phyloP scores from a whole-genome alignment of 1,140 invertebrate species.

The Ceratoteleas bidentatus region DNA sequence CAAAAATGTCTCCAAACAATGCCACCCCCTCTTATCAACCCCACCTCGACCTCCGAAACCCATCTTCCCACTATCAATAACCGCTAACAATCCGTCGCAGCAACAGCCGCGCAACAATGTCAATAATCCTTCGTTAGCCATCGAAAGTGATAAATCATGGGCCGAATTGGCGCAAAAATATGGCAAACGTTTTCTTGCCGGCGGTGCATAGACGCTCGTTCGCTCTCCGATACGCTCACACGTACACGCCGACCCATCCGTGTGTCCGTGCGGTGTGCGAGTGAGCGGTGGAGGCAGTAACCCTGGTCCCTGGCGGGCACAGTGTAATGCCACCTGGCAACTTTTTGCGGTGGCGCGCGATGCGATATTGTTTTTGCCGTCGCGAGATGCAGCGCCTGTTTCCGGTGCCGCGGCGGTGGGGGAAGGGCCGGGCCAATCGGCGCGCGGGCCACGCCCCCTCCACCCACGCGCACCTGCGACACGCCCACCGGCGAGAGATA shows the following conservation, averaged over 20 bases:
- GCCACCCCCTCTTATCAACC: constrained; percentile 25
- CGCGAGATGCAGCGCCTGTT: constrained; percentile 69
- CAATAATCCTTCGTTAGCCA: constrained; percentile 52
- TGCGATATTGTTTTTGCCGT: constrained; percentile 78
- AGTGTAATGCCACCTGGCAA: constrained; percentile 80
- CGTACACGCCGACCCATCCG: not conserved
- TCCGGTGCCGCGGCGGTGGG: constrained; percentile 42
- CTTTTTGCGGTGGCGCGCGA: constrained; percentile 76
- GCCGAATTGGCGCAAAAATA: constrained; percentile 50
- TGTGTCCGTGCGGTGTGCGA: constrained; percentile 1
- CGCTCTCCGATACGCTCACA: not conserved
- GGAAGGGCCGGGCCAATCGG: constrained; percentile 69
- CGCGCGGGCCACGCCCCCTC: constrained; percentile 72
- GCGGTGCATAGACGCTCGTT: constrained; percentile 8
- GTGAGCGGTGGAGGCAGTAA: constrained; percentile 69
- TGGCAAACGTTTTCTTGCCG: constrained; percentile 46
- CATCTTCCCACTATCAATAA: constrained; percentile 44
- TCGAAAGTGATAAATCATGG: constrained; percentile 52
- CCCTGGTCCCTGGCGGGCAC: constrained; percentile 71
- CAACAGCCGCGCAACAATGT: constrained; percentile 47
- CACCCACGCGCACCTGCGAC: constrained; percentile 78
- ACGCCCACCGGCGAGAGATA: constrained; percentile 74
- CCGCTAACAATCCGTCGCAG: constrained; percentile 38
- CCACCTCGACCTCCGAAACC: constrained; percentile 21
- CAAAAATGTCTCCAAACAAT: too few species aligned